Evolutionary conservation across 2,113 vertebrate species (phyloP).

Genomic region (Asarcornis scutulata): DNA sequence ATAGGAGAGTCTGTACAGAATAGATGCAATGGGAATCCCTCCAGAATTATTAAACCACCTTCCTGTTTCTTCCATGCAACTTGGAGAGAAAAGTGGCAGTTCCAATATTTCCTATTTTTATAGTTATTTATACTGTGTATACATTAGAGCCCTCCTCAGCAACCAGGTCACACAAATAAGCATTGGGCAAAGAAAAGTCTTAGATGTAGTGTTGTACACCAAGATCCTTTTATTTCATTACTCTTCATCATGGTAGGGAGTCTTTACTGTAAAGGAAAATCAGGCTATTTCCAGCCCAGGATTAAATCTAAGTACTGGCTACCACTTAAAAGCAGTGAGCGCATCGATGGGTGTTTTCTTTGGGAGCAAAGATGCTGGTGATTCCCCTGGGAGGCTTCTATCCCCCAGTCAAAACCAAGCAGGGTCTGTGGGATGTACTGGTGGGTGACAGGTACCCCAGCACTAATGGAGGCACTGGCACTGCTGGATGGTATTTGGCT

Average conservation of each 20-base stretch:
- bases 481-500: not conserved
- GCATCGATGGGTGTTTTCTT: not conserved
- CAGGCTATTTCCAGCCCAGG: not conserved
- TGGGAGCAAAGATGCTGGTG: not conserved
- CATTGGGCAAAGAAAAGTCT: not conserved
- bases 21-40: not conserved
- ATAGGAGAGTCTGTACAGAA: not conserved
- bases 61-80: not conserved
- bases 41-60: not conserved
- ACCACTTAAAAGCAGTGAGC: not conserved
- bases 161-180: not conserved
- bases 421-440: not conserved
- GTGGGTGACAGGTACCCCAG: not conserved
- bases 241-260: not conserved
- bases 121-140: not conserved
- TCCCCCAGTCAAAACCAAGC: not conserved
- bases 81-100: not conserved
- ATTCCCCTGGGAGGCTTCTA: not conserved
- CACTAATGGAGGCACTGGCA: not conserved
- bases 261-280: not conserved
- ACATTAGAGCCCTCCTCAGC: not conserved
- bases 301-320: not conserved
- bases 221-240: not conserved
- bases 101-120: not conserved
- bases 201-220: not conserved